Evolutionary conservation across 1,140 invertebrate genomes (phyloP), one percentile per base, ranked within the genome.

Genomic region (Solenopsis invicta): DNA sequence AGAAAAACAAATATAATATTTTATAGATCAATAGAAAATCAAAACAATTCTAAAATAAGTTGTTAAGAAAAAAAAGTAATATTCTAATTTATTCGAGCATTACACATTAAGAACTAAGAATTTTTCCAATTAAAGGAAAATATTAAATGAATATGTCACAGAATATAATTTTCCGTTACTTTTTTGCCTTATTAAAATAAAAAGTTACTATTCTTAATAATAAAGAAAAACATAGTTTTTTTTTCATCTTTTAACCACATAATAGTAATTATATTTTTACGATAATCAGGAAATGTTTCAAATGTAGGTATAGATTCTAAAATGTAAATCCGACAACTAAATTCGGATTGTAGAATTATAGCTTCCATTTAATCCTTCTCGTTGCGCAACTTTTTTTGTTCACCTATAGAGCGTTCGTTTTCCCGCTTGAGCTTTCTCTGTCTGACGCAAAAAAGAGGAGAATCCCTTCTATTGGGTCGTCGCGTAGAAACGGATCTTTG

Each of bases 401-500:
- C 6, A 1, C n/a, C 54, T 45, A 59, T 59, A 59, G 18, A 50
- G 18, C 16, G 29, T 76, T 78, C 10, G 5, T 69, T 50, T 72
- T 72, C 1, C 13, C 29, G 34, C 9, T 29, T 13, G 13, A 41
- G 45, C 45, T 74, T 59, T 59, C 10, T 59, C 6, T 41, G 12
- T 72, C 21, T 21, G 67, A 71, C 3, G 52, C 1, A 21, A 56
- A 61, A 72, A 72, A 72, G 24, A n/a, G 8, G 4, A 48, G 34
- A 72, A n/a, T 34, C 16, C 12, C 37, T 29, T 45, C 10, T 48
- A 37, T 81, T n/a, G 12, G 16, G 3, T 34, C 52, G 24, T 41
- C 45, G 24, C 45, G 16, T 21, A 59, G 41, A 72, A 74, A 82
- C 52, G 18, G 52, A 82, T 74, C 54, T 74, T 72, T 82, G 37